Percentiles rank a stretch among this genome's conserved stretches.
Conservation (phyloP, 1,140 invertebrate genomes). For the Drosophila erecta region DNA sequence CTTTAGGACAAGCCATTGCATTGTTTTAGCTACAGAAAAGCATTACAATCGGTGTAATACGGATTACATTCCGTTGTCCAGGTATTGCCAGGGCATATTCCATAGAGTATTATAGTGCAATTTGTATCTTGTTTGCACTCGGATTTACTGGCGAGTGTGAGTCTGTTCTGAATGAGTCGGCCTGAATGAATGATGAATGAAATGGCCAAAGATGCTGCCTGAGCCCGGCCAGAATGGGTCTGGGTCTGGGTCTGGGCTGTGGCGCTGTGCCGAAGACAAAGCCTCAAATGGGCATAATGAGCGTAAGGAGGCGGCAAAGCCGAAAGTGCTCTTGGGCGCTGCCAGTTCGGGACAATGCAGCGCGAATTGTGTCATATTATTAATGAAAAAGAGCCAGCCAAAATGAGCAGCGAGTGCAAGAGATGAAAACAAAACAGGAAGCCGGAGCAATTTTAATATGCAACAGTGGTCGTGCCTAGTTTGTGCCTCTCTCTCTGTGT, state of each 20-base stretch:
- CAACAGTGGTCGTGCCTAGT: slow-evolving; percentile 45
- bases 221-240: slow-evolving; percentile 5
- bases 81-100: slow-evolving; percentile 6
- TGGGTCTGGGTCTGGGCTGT: slow-evolving; percentile 10
- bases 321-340: slow-evolving; percentile 77
- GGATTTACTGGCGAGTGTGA: slow-evolving; percentile 44
- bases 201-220: slow-evolving; percentile 57
- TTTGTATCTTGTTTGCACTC: slow-evolving; percentile 67
- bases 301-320: slow-evolving; percentile 71
- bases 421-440: slow-evolving; percentile 66
- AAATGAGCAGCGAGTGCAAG: slow-evolving; percentile 62
- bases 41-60: too few relatives aligned
- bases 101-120: slow-evolving; percentile 38
- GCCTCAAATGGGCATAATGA: slow-evolving; percentile 80
- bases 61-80: too few relatives aligned
- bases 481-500: not conserved
- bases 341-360: slow-evolving; percentile 66
- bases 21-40: too few relatives aligned
- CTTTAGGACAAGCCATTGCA: too few relatives aligned
- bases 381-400: slow-evolving; percentile 69
- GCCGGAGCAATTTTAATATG: slow-evolving; percentile 69
- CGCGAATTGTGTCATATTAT: slow-evolving; percentile 79
- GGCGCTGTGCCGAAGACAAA: slow-evolving; percentile 65
- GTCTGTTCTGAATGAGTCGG: slow-evolving; percentile 37
- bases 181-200: slow-evolving; percentile 75